phyloP scores from a whole-genome alignment of 2,797 vertebrate genomes.

The Alectoris magna region DNA sequence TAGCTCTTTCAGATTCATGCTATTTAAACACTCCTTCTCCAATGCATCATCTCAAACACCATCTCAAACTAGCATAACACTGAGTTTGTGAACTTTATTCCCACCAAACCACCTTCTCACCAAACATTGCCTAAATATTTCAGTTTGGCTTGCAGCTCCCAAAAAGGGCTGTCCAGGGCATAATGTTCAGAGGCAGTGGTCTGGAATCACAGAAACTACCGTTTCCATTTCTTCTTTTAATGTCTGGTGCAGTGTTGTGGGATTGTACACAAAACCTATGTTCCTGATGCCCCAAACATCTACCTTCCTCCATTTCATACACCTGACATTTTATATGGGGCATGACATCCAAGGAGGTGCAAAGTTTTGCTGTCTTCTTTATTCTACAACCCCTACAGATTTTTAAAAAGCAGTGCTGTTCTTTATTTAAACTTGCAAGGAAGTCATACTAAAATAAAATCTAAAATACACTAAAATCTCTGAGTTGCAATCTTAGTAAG shows the following conservation, averaged over 20 bases:
- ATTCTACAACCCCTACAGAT: background rate
- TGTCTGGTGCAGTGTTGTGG: fast-evolving
- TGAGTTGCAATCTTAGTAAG: conserved; percentile 9
- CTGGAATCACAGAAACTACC: background rate
- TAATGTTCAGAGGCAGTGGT: background rate
- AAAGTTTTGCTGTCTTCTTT: background rate
- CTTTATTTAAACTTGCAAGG: background rate
- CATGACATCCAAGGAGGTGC: background rate
- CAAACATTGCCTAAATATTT: background rate
- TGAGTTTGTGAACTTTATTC: background rate
- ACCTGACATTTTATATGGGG: background rate
- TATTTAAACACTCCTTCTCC: background rate
- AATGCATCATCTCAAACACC: background rate
- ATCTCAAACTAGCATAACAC: background rate
- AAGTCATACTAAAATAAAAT: too few relatives aligned
- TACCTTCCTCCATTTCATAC: background rate
- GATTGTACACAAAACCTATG: background rate
- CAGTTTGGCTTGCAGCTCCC: background rate
- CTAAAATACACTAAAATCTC: conserved; percentile 9
- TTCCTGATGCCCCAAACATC: background rate
- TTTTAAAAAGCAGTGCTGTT: fast-evolving
- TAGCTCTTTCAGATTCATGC: background rate
- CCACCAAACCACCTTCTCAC: background rate
- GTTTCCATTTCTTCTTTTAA: background rate
- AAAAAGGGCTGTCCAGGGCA: background rate